Evolutionary conservation across 2,797 vertebrate genomes (phyloP).

Genomic region (Hephaestus fuliginosus): DNA sequence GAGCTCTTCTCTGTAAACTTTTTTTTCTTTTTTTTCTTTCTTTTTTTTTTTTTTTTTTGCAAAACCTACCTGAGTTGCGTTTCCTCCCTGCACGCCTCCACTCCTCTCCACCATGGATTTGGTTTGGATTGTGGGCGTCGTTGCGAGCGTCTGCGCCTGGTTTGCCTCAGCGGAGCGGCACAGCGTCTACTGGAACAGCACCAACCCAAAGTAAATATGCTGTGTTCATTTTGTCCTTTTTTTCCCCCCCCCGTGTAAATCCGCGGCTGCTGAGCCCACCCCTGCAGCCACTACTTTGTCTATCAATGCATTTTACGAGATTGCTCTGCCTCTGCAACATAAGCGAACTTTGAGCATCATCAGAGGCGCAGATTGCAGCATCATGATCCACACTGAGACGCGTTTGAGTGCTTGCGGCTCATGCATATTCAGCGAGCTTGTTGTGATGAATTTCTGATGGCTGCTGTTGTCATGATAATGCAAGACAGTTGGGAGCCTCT

Average conservation of each 20-base stretch:
- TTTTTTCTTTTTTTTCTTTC: conserved; percentile 18
- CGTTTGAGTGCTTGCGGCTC: conserved; percentile 22
- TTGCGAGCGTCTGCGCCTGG: conserved; percentile 79
- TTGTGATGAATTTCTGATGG: conserved; percentile 64
- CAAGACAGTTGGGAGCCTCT: conserved; percentile 54
- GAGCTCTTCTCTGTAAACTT: conserved; percentile 17
- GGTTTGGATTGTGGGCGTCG: conserved; percentile 76
- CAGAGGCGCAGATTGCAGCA: background rate
- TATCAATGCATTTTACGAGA: background rate
- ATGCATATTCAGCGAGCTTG: conserved; percentile 64
- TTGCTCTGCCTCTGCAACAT: background rate
- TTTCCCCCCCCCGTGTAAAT: background rate
- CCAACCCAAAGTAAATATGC: conserved; percentile 84
- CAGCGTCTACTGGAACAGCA: conserved; percentile 88
- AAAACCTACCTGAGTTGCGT: conserved; percentile 56
- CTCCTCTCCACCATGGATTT: conserved; percentile 82
- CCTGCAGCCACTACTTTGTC: background rate
- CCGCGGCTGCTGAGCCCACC: background rate
- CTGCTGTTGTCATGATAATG: conserved; percentile 80
- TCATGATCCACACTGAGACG: conserved; percentile 1
- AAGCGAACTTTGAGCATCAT: background rate
- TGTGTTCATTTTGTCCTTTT: background rate
- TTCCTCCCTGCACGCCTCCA: conserved; percentile 52
- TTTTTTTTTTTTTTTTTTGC: conserved; percentile 12
- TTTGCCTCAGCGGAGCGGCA: conserved; percentile 83